Evolutionary conservation across 2,797 vertebrate species (phyloP), one percentile per base, ranked within the genome.

Genomic region (Lepus oiostolus): DNA sequence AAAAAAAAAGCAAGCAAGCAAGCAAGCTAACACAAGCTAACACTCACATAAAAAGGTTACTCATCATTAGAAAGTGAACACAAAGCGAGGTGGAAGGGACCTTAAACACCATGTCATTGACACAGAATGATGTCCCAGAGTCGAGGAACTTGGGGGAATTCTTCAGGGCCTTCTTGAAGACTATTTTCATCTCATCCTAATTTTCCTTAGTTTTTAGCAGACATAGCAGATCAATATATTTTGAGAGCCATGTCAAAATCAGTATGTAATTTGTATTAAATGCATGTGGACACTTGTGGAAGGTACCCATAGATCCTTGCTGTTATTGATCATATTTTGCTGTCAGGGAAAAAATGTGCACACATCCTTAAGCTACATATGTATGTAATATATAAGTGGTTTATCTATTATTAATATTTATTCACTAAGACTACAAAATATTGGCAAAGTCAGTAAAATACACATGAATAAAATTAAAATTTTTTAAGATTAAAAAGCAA

Each of bases 191-290:
- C 42, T 83, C 77, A 52, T 24, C 16, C 42, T 32, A 87, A 81
- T 28, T 35, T 90, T 87, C 28, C 87, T n/a, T 81, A 84, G 19
- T 86, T 68, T 4, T 19, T 38, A 47, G 76, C 65, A 85, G 47
- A 62, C 58, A 47, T 26, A 79, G 83, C 24, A 92, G 90, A 84
- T 71, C 77, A 67, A 84, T 92, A 17, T 68, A 88, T 94, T 91
- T 88, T 75, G 67, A 84, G 0, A 85, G 72, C 54, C 21, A 35
- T 58, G 72, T 90, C 54, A 81, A 87, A 95, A 77, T 71, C 68
- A 87, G 38, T 62, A 38, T 84, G 88, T 83, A 92, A 80, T 93
- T 88, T 63, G 76, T 93, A 67, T 50, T 32, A 90, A 81, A 50
- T 92, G 76, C 62, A 79, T 87, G n/a, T 67, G 88, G 85, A 88